Conservation (phyloP, 2,888 invertebrate genomes). For the Parnassius orleans region DNA sequence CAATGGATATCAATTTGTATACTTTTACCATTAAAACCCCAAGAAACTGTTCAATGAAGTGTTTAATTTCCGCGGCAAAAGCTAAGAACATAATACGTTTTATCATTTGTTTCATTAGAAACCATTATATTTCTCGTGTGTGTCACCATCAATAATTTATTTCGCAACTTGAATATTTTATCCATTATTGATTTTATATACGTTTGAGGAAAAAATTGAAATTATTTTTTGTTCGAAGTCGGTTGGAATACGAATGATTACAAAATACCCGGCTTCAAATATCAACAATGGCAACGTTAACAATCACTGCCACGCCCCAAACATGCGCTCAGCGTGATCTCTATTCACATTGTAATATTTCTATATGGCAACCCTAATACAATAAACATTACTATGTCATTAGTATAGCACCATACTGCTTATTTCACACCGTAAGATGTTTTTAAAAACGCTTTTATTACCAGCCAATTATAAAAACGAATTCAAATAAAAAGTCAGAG, state of each 20-base stretch:
- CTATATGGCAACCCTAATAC: slow-evolving; percentile 74
- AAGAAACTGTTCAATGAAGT: too few species aligned
- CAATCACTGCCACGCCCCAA: slow-evolving; percentile 74
- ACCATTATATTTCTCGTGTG: neutral
- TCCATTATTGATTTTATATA: too few species aligned
- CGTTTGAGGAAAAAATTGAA: neutral
- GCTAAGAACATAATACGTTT: too few species aligned
- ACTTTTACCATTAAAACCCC: too few species aligned
- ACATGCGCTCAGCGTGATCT: slow-evolving; percentile 74
- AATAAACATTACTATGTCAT: slow-evolving; percentile 77
- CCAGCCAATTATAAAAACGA: slow-evolving; percentile 35
- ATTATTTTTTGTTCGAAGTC: slow-evolving; percentile 9
- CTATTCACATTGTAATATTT: slow-evolving; percentile 74
- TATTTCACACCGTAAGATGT: slow-evolving; percentile 58
- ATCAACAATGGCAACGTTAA: slow-evolving; percentile 66
- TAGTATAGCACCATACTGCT: slow-evolving; percentile 64
- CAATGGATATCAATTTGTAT: too few species aligned
- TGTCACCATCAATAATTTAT: neutral
- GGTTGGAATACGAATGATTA: slow-evolving; percentile 55
- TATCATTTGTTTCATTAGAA: too few species aligned
- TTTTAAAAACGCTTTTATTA: slow-evolving; percentile 39
- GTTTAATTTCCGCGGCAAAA: too few species aligned
- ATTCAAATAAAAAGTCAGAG: slow-evolving; percentile 4
- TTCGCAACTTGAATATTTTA: too few species aligned
- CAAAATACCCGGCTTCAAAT: slow-evolving; percentile 62